Evolutionary conservation across 2,113 vertebrate species (phyloP).

Genomic region (Pelodiscus sinensis): DNA sequence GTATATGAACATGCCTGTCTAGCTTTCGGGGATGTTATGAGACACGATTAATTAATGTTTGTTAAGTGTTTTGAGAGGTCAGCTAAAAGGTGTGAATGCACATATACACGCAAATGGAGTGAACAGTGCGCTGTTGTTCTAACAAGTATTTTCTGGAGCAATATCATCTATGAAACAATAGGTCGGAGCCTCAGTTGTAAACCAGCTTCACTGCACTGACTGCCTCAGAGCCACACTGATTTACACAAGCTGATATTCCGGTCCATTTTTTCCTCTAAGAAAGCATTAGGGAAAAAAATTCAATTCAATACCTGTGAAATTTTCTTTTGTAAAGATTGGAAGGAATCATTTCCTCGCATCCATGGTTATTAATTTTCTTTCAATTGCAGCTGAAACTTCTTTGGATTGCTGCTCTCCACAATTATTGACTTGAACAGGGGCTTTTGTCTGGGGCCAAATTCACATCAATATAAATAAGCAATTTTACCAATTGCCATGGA

Average conservation of each 20-base stretch:
- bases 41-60: not conserved
- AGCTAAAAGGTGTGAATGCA: not conserved
- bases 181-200: not conserved
- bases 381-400: not conserved
- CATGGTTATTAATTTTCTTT: not conserved
- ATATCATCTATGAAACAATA: not conserved
- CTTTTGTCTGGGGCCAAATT: constrained; percentile 5
- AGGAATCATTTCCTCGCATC: not conserved
- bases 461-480: constrained; percentile 4
- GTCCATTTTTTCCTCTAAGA: not conserved
- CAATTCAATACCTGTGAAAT: not conserved
- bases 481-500: not conserved
- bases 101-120: not conserved
- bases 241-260: not conserved
- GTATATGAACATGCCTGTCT: not conserved
- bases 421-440: not conserved
- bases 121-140: not conserved
- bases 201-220: not conserved
- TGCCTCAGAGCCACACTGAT: not conserved
- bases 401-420: constrained; percentile 15
- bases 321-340: not conserved
- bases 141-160: not conserved
- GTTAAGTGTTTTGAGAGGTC: not conserved
- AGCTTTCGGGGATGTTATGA: not conserved
- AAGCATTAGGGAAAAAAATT: not conserved